A percentile compares a stretch with the other conserved stretches of the same genome.
Conservation (phyloP, 2,113 vertebrate genomes). For the Murina feae region DNA sequence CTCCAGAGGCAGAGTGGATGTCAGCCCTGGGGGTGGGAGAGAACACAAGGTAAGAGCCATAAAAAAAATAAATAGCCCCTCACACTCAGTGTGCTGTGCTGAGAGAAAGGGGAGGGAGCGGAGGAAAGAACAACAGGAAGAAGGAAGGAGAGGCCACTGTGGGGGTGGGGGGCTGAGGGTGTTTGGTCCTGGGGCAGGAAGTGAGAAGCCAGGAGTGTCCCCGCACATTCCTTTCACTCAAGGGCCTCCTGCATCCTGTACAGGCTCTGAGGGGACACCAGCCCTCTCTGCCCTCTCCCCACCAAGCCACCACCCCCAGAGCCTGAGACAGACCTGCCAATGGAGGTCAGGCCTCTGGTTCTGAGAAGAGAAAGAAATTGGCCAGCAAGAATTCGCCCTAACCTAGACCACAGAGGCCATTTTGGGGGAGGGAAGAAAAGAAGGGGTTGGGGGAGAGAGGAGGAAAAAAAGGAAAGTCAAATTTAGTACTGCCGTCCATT, state of each 20-base stretch:
- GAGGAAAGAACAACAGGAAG: conserved; percentile 20
- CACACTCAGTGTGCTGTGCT: rapidly evolving
- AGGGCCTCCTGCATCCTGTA: background rate
- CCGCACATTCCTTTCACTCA: background rate
- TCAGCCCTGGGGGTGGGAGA: background rate
- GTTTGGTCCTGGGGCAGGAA: background rate
- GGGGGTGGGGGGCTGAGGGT: background rate
- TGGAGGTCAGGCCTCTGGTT: background rate
- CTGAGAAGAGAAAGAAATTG: too few relatives aligned
- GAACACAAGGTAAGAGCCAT: background rate
- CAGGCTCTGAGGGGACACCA: background rate
- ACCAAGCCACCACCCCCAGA: background rate
- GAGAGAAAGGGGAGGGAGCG: background rate
- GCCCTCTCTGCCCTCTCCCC: background rate
- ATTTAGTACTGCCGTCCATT: background rate
- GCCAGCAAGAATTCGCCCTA: too few relatives aligned
- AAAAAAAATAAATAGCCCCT: background rate
- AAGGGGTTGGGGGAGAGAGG: too few relatives aligned
- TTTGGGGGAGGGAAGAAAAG: background rate
- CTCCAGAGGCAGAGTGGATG: background rate
- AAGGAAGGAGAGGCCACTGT: background rate
- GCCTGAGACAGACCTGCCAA: background rate
- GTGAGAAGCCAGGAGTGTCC: background rate
- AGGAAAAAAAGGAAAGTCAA: too few relatives aligned
- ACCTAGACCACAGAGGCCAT: too few relatives aligned